These are phyloP conservation scores for Shargacucullia verbasci DNA, from an alignment of 2,888 invertebrate genomes.

Conservation along the genomic window DNA sequence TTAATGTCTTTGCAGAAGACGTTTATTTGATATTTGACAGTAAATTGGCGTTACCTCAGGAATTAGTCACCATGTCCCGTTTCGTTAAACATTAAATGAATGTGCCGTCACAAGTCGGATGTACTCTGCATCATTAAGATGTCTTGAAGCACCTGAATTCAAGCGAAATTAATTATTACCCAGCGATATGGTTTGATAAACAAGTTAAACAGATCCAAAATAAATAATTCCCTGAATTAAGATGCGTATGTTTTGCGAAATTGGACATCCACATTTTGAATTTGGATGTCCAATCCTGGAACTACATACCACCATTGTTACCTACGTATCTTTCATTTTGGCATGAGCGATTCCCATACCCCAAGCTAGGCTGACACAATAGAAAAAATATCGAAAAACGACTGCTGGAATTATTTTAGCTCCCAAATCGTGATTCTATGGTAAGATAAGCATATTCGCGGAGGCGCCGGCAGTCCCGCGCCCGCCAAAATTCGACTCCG, in stretches of 20 bases:
- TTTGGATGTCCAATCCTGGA: too few species aligned
- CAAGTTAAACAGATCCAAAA: slow-evolving; percentile 2
- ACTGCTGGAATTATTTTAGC: neutral
- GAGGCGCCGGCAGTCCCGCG: slow-evolving; percentile 71
- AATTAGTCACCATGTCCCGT: slow-evolving; percentile 45
- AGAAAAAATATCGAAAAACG: too few species aligned
- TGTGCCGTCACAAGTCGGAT: slow-evolving; percentile 30
- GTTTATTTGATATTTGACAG: slow-evolving; percentile 35
- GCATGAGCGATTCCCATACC: too few species aligned
- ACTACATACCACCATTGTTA: too few species aligned
- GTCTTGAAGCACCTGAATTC: slow-evolving; percentile 8
- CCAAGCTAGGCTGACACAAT: too few species aligned
- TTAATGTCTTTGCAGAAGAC: slow-evolving; percentile 42
- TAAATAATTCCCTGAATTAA: neutral
- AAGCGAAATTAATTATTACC: slow-evolving; percentile 9
- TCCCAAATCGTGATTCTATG: slow-evolving; percentile 51
- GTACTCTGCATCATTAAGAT: slow-evolving; percentile 30
- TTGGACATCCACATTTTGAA: too few species aligned
- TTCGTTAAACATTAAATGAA: slow-evolving; percentile 35
- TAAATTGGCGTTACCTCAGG: slow-evolving; percentile 38
- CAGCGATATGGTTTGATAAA: slow-evolving; percentile 5
- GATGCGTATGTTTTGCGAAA: too few species aligned
- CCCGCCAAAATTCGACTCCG: slow-evolving; percentile 64
- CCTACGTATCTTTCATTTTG: too few species aligned
- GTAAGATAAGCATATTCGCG: slow-evolving; percentile 60